A percentile compares a stretch with the other conserved stretches of the same genome.
Conservation (phyloP, 2,797 vertebrate species). For the Cossypha niveicapilla region DNA sequence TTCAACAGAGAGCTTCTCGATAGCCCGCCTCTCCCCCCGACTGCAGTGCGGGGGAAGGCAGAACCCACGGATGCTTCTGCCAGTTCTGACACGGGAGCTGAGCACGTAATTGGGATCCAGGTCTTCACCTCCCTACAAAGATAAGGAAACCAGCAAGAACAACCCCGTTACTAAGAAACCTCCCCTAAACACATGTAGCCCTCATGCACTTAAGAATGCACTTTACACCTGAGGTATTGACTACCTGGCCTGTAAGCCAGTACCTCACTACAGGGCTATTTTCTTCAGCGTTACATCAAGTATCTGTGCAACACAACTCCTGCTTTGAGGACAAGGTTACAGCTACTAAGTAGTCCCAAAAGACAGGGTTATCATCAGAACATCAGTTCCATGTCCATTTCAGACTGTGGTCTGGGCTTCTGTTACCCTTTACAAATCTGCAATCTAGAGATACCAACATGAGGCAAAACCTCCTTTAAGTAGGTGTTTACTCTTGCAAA, state of each 20-base stretch:
- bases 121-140: slow-evolving; percentile 88
- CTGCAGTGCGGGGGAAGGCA: slow-evolving; percentile 96
- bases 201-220: background rate
- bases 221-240: background rate
- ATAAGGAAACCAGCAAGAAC: background rate
- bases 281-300: background rate
- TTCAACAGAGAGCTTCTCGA: slow-evolving; percentile 90
- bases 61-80: slow-evolving; percentile 91
- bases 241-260: background rate
- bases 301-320: background rate
- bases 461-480: background rate
- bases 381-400: background rate
- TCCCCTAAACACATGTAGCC: background rate
- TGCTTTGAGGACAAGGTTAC: background rate
- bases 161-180: background rate
- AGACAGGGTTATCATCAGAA: background rate
- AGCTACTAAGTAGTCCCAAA: background rate
- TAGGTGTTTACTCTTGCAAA: background rate
- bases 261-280: background rate
- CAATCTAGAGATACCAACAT: background rate
- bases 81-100: slow-evolving; percentile 93
- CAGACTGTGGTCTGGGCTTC: background rate
- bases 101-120: slow-evolving; percentile 92
- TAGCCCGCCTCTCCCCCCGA: slow-evolving; percentile 89
- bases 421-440: background rate